Evolutionary conservation across 2,888 invertebrate genomes (phyloP).

Genomic region (Synergus umbraculus): DNA sequence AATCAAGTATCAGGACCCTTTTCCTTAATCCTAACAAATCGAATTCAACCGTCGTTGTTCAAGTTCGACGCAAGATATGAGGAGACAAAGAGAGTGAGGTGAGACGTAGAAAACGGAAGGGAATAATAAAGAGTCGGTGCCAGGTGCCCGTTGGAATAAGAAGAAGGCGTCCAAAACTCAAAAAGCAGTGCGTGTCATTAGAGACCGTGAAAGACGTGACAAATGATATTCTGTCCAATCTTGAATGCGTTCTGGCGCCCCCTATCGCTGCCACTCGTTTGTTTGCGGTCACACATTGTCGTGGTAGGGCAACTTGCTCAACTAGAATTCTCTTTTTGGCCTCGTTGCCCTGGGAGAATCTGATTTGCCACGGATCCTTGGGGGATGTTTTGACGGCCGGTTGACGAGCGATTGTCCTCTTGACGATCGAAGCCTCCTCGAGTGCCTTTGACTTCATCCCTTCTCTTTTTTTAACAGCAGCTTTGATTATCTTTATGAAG

Average conservation of each 20-base stretch:
- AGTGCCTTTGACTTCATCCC: slow-evolving; percentile 42
- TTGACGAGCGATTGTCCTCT: slow-evolving; percentile 75
- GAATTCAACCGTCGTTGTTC: slow-evolving; percentile 71
- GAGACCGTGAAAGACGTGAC: slow-evolving; percentile 76
- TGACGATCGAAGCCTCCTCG: slow-evolving; percentile 49
- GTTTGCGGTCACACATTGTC: slow-evolving; percentile 77
- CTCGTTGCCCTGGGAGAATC: slow-evolving; percentile 65
- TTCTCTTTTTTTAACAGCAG: slow-evolving; percentile 42
- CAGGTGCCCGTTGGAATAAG: slow-evolving; percentile 73
- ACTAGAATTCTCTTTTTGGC: slow-evolving; percentile 51
- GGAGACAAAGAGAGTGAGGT: slow-evolving; percentile 54
- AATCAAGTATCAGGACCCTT: slow-evolving; percentile 43
- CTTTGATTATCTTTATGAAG: slow-evolving; percentile 37
- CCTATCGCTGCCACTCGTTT: slow-evolving; percentile 76
- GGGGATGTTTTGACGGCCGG: slow-evolving; percentile 76
- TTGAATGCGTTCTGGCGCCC: slow-evolving; percentile 76
- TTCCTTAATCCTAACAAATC: slow-evolving; percentile 76
- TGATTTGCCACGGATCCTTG: slow-evolving; percentile 75
- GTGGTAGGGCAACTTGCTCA: slow-evolving; percentile 57
- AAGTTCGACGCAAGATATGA: slow-evolving; percentile 47
- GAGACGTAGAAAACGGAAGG: slow-evolving; percentile 57
- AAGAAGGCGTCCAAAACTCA: slow-evolving; percentile 74
- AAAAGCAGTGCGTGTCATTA: slow-evolving; percentile 77
- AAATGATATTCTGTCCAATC: slow-evolving; percentile 75
- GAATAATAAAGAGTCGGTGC: slow-evolving; percentile 73